Conservation (phyloP, 2,888 invertebrate species). For the Cheilosia vernalis region DNA sequence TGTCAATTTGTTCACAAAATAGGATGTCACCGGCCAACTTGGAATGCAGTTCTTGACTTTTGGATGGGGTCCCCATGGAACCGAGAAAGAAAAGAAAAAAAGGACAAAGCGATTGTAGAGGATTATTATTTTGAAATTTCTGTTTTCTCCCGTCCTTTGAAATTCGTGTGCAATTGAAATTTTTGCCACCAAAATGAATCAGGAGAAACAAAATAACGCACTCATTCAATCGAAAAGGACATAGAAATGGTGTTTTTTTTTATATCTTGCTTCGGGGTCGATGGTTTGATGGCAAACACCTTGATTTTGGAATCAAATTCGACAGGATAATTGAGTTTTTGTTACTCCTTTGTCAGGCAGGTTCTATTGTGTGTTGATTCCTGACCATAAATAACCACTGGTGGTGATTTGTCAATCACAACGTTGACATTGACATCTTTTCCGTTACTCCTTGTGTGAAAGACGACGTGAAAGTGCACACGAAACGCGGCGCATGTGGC, state of each 20-base stretch:
- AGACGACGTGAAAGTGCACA: conserved; percentile 37
- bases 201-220: conserved; percentile 40
- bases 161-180: conserved; percentile 61
- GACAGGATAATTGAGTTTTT: conserved; percentile 71
- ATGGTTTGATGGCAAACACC: conserved; percentile 53
- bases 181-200: conserved; percentile 42
- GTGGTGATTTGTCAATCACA: conserved; percentile 72
- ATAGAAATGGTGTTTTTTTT: conserved; percentile 34
- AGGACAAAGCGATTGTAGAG: conserved; percentile 1
- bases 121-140: conserved; percentile 59
- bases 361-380: conserved; percentile 13
- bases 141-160: conserved; percentile 22
- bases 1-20: conserved; percentile 59
- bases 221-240: conserved; percentile 61
- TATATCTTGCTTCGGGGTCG: conserved; percentile 49
- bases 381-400: conserved; percentile 12
- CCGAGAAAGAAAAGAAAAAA: background rate
- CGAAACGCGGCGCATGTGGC: conserved; percentile 30
- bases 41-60: conserved; percentile 60
- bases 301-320: conserved; percentile 62
- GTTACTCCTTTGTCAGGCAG: conserved; percentile 41
- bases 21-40: conserved; percentile 39
- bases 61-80: conserved; percentile 11
- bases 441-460: conserved; percentile 11
- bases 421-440: conserved; percentile 53